Evolutionary conservation across 2,797 vertebrate species (phyloP).

Genomic region (Sciurus vulgaris): DNA sequence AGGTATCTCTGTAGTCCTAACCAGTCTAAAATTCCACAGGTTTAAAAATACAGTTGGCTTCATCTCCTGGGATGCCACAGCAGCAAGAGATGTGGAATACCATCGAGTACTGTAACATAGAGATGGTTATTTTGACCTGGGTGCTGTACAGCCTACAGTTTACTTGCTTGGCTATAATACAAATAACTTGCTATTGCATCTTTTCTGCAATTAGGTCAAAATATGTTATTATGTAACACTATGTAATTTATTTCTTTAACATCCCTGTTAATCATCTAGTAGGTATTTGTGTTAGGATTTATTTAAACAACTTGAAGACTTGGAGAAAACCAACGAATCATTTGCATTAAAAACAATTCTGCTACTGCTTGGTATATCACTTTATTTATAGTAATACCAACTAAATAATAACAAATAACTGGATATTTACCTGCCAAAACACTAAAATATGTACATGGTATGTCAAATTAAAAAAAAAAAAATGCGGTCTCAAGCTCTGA

Average conservation of each 20-base stretch:
- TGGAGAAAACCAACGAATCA: constrained; percentile 14
- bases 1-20: constrained; percentile 21
- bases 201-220: constrained; percentile 63
- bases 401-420: background rate
- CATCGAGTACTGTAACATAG: background rate
- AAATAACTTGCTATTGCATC: constrained; percentile 31
- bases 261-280: constrained; percentile 45
- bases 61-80: background rate
- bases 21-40: constrained; percentile 25
- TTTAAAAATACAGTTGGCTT: constrained; percentile 48
- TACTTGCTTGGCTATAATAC: constrained; percentile 27
- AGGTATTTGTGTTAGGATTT: constrained; percentile 16
- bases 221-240: constrained; percentile 57
- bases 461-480: background rate
- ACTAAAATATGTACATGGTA: background rate
- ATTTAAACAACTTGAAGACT: constrained; percentile 21
- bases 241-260: constrained; percentile 56
- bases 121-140: background rate
- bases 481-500: background rate
- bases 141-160: background rate
- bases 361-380: background rate
- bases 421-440: background rate
- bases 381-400: background rate
- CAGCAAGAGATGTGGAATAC: background rate
- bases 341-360: constrained; percentile 27